phyloP scores from a whole-genome alignment of 1,140 invertebrate genomes.

The Drosophila melanogaster region DNA sequence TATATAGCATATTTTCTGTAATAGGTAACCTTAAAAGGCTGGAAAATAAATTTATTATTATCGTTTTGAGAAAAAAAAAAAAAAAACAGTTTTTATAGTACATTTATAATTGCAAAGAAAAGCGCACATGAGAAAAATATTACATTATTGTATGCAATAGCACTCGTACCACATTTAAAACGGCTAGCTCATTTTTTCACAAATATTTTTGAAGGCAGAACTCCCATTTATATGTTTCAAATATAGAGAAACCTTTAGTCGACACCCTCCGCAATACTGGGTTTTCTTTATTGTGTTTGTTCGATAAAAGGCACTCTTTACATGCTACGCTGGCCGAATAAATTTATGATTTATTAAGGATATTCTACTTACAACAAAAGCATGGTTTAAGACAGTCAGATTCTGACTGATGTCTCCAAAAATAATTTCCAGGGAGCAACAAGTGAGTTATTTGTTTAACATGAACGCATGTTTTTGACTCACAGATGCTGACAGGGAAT shows the following conservation, averaged over 20 bases:
- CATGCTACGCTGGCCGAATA: constrained; percentile 63
- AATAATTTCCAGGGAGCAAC: constrained; percentile 57
- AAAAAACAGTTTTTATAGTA: no score
- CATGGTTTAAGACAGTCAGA: constrained; percentile 23
- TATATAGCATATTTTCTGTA: no score
- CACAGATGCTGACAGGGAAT: constrained; percentile 83
- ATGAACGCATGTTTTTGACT: constrained; percentile 78
- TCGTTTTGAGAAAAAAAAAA: no score
- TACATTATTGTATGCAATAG: no score
- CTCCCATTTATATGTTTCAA: background rate
- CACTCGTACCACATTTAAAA: background rate
- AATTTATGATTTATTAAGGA: constrained; percentile 85
- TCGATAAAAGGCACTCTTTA: constrained; percentile 23
- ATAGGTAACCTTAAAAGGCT: no score
- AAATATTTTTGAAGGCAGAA: background rate
- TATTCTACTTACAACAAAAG: constrained; percentile 83
- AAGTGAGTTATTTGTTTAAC: constrained; percentile 83
- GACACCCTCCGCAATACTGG: background rate
- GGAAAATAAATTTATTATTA: background rate
- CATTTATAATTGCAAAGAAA: no score
- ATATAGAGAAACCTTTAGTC: background rate
- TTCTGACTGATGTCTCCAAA: constrained; percentile 78
- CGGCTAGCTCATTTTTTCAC: no score
- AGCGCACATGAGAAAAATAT: no score
- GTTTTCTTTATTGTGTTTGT: background rate